Conservation (phyloP, 2,888 invertebrate species). For the Rhaphigaster nebulosa region DNA sequence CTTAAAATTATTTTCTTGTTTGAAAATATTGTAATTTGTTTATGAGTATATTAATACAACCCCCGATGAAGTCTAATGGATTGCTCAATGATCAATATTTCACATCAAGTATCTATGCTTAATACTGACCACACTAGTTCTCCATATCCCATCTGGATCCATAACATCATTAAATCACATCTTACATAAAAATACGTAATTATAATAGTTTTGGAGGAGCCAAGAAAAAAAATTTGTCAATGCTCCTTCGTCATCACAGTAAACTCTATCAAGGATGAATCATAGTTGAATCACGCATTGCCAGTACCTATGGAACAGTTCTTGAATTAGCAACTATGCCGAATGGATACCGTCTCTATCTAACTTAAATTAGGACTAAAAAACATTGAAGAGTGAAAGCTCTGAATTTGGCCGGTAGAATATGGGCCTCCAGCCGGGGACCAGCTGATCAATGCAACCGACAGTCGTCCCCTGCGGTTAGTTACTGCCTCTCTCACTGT, state of each 20-base stretch:
- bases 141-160: not conserved
- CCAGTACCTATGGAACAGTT: not conserved
- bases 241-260: not conserved
- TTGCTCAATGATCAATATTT: too few relatives aligned
- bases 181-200: not conserved
- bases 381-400: not conserved
- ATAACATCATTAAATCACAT: not conserved
- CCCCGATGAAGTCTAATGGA: too few relatives aligned
- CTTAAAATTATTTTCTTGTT: too few relatives aligned
- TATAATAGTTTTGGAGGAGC: too few relatives aligned
- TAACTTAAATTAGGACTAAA: not conserved
- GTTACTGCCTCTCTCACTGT: conserved; percentile 31
- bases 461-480: conserved; percentile 41
- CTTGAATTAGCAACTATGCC: not conserved
- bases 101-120: too few relatives aligned
- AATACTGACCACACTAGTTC: too few relatives aligned
- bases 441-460: conserved; percentile 32
- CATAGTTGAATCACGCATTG: not conserved
- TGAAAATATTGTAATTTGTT: too few relatives aligned
- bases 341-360: not conserved
- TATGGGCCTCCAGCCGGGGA: not conserved
- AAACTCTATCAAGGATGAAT: not conserved
- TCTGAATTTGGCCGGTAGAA: not conserved
- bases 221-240: not conserved
- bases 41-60: too few relatives aligned